Percentiles rank a stretch among this genome's conserved stretches.
Evolutionary conservation across 1,140 invertebrate genomes (phyloP).

Genomic region (Drosophila triauraria): DNA sequence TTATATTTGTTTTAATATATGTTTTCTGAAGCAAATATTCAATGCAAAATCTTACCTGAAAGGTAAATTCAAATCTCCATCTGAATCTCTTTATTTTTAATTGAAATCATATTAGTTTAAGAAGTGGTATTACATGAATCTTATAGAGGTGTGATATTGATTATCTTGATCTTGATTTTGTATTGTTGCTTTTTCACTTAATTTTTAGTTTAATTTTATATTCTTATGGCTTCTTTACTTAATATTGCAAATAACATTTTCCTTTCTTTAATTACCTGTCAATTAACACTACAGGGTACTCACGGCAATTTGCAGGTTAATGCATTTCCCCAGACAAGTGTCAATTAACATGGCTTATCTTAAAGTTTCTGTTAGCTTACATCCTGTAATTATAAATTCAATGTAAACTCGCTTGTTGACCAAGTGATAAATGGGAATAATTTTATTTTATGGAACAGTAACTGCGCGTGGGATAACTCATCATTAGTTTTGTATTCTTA

Average conservation of each 20-base stretch:
- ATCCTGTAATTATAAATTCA: neutral
- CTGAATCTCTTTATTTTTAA: neutral
- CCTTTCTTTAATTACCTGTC: neutral
- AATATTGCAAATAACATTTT: neutral
- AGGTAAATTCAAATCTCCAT: neutral
- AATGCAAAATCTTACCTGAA: too few relatives aligned
- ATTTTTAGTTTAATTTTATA: neutral
- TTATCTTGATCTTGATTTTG: neutral
- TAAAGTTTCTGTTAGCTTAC: neutral
- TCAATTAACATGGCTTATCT: constrained; percentile 6
- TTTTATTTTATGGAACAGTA: neutral
- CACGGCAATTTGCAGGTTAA: constrained; percentile 4
- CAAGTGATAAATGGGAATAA: neutral
- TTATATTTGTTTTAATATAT: too few relatives aligned
- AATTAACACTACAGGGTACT: constrained; percentile 4
- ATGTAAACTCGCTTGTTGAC: neutral
- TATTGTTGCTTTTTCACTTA: too few relatives aligned
- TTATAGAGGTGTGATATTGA: neutral
- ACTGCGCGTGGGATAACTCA: neutral
- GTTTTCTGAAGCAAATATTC: neutral
- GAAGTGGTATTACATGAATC: neutral
- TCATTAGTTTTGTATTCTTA: neutral
- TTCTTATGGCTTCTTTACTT: neutral
- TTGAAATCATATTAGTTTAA: neutral
- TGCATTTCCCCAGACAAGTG: neutral